Percentiles rank a stretch among this genome's conserved stretches.
These are phyloP conservation scores for Erpornis zantholeuca DNA, from an alignment of 2,113 vertebrate species.

Conservation along the genomic window DNA sequence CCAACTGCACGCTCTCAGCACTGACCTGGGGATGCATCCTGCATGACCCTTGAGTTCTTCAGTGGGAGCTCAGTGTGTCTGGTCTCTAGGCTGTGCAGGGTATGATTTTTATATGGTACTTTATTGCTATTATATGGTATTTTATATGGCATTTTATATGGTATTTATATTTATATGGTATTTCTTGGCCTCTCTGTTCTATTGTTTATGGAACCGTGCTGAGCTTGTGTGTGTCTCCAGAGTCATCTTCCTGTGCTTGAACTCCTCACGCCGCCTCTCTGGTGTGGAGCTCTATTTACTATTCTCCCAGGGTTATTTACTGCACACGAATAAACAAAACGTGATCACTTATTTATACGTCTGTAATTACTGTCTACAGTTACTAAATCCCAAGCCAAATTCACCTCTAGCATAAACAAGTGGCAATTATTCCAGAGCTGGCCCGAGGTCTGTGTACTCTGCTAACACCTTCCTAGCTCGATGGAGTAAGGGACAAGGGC, in stretches of 20 bases:
- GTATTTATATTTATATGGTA: not conserved
- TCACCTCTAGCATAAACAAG: not conserved
- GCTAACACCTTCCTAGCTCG: not conserved
- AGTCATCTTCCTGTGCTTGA: constrained; percentile 10
- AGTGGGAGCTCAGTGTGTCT: not conserved
- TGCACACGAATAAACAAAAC: constrained; percentile 41
- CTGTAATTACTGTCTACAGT: constrained; percentile 1
- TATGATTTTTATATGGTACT: not conserved
- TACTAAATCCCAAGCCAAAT: not conserved
- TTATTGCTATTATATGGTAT: not conserved
- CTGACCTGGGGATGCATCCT: not conserved
- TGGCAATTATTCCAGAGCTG: not conserved
- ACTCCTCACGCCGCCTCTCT: not conserved
- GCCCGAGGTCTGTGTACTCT: not conserved
- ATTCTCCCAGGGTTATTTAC: constrained; percentile 54
- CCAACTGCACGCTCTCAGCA: not conserved
- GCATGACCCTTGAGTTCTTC: not conserved
- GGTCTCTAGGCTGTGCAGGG: not conserved
- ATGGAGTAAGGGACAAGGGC: not conserved
- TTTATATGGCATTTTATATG: not conserved
- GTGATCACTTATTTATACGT: constrained; percentile 35
- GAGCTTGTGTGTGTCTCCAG: not conserved
- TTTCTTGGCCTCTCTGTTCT: not conserved
- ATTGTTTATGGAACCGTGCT: not conserved
- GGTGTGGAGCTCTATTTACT: constrained; percentile 23